Evolutionary conservation across 2,888 invertebrate genomes (phyloP).

Genomic region (Agriotes lineatus): DNA sequence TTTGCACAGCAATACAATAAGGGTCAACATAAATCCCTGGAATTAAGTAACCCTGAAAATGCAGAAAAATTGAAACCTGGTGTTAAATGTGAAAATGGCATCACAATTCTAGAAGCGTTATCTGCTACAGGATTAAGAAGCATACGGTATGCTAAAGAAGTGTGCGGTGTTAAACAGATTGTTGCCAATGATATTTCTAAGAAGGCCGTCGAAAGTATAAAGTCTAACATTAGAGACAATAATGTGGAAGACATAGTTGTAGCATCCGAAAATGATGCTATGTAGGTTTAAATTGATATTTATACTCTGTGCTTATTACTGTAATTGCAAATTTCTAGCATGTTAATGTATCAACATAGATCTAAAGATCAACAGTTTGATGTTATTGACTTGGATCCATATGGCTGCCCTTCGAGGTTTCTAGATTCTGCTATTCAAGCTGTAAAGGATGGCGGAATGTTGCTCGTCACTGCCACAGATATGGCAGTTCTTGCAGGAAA

Average conservation of each 20-base stretch:
- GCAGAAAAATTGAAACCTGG: slow-evolving; percentile 33
- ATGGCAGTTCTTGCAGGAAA: slow-evolving; percentile 97
- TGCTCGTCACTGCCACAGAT: slow-evolving; percentile 97
- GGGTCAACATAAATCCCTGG: background rate
- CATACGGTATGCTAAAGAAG: slow-evolving; percentile 95
- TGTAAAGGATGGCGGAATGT: slow-evolving; percentile 83
- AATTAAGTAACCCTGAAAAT: background rate
- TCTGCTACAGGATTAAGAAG: slow-evolving; percentile 97
- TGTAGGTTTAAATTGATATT: slow-evolving; percentile 69
- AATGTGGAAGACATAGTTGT: slow-evolving; percentile 79
- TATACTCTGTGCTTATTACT: too few species aligned
- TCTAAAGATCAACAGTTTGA: slow-evolving; percentile 78
- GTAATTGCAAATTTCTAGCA: slow-evolving; percentile 74
- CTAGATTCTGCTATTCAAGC: slow-evolving; percentile 90
- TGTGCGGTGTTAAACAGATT: slow-evolving; percentile 83
- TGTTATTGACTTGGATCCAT: slow-evolving; percentile 96
- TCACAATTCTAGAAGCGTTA: slow-evolving; percentile 90
- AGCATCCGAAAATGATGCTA: slow-evolving; percentile 88
- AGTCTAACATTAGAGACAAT: slow-evolving; percentile 83
- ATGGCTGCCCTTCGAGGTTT: slow-evolving; percentile 94
- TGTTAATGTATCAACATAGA: slow-evolving; percentile 87
- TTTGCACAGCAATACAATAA: slow-evolving; percentile 63
- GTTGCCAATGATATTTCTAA: slow-evolving; percentile 92
- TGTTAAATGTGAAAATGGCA: slow-evolving; percentile 67
- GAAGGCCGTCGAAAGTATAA: slow-evolving; percentile 88